A percentile compares a stretch with the other conserved stretches of the same genome.
Evolutionary conservation across 2,113 vertebrate genomes (phyloP).

Genomic region (Mesitornis unicolor): DNA sequence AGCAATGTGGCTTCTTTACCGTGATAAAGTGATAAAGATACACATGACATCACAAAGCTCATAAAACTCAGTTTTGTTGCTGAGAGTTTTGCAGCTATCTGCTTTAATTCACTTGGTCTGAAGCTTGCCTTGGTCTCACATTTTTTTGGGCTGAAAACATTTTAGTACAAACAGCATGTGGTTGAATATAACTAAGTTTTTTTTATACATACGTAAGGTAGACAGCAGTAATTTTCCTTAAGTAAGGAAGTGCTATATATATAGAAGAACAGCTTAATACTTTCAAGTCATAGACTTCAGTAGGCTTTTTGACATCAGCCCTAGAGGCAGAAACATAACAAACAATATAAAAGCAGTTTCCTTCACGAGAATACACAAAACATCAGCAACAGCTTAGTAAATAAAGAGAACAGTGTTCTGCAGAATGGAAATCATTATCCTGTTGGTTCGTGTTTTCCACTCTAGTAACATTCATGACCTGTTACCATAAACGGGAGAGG

Average conservation of each 20-base stretch:
- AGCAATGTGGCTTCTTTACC: not conserved
- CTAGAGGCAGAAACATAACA: not conserved
- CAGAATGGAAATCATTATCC: not conserved
- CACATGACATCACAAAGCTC: not conserved
- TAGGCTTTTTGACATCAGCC: not conserved
- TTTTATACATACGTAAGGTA: not conserved
- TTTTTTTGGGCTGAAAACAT: not conserved
- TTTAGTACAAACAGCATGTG: not conserved
- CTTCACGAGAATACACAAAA: not conserved
- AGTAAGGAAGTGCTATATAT: not conserved
- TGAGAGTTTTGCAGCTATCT: not conserved
- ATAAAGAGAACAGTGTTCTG: not conserved
- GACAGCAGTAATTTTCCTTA: not conserved
- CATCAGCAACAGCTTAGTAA: not conserved
- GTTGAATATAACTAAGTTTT: not conserved
- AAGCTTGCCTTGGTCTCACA: not conserved
- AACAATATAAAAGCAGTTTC: not conserved
- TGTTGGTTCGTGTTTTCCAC: rapidly evolving
- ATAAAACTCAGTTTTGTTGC: not conserved
- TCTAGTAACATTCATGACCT: not conserved
- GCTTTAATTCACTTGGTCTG: not conserved
- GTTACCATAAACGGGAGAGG: not conserved
- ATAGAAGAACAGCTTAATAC: not conserved
- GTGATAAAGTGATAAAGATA: slow-evolving; percentile 6
- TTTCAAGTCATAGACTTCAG: not conserved